phyloP scores from a whole-genome alignment of 2,113 vertebrate genomes.

The Catharus bicknelli region DNA sequence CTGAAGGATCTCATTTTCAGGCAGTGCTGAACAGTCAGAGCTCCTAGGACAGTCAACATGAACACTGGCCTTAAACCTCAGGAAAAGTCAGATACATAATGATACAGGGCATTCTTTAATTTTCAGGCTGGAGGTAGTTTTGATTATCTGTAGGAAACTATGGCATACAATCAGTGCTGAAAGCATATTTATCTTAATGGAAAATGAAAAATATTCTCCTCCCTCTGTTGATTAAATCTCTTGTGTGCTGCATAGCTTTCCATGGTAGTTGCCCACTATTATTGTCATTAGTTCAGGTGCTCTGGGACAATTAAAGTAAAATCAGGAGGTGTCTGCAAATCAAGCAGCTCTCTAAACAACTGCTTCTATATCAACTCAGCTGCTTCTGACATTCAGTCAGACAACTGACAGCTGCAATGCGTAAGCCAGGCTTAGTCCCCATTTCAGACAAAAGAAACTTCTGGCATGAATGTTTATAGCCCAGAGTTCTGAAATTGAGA shows the following conservation, averaged over 20 bases:
- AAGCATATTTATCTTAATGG: slow-evolving; percentile 19
- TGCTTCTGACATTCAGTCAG: slow-evolving; percentile 10
- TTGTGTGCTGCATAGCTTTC: not conserved
- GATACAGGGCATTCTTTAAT: not conserved
- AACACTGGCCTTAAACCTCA: not conserved
- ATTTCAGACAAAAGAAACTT: not conserved
- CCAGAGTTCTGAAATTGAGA: not conserved
- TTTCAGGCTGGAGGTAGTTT: slow-evolving; percentile 4
- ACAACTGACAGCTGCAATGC: not conserved
- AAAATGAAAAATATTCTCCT: slow-evolving; percentile 42
- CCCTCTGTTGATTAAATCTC: slow-evolving; percentile 6
- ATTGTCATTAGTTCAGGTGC: not conserved
- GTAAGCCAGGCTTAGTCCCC: not conserved
- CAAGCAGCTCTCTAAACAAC: slow-evolving; percentile 8
- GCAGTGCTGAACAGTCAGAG: not conserved
- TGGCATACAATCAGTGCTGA: slow-evolving; percentile 2
- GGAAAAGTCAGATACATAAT: not conserved
- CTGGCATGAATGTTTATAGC: not conserved
- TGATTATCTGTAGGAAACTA: slow-evolving; percentile 10
- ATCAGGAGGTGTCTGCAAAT: slow-evolving; percentile 34
- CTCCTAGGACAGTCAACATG: not conserved
- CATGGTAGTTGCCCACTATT: not conserved
- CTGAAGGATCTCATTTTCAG: not conserved
- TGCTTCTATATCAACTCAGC: not conserved
- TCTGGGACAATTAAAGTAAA: slow-evolving; percentile 10